Base-by-base conservation (phyloP, 2,797 vertebrate species). In the Muraenolepis orangiensis region DNA sequence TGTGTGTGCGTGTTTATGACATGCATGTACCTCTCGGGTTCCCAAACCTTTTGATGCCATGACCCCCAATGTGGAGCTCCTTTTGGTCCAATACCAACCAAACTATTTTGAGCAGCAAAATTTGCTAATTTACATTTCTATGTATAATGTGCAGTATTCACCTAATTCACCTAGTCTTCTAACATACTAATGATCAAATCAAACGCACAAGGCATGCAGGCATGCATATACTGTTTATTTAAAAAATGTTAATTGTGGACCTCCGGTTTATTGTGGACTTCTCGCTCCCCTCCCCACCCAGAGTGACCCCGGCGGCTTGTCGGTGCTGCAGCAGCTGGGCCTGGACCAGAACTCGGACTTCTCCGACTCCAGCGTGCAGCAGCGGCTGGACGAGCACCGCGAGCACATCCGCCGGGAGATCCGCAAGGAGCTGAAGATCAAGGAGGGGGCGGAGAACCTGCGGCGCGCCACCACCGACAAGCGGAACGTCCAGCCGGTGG, bases 381-480 rank as follows among this genome's bases (percentile, higher is more conserved):
- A 96, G 86, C 93, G 93, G 4, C 80, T 96, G 89, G 96, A 97
- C 18, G 93, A 95, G 82, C 94, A 96, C 80, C 93, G 95, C 0
- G 96, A 97, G 74, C 90, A 92, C 69, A 95, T 97, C 75, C 94
- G 95, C 64, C 88, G 94, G 1, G 96, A 96, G 88, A 96, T 96
- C 61, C 94, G 95, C 1, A 95, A 94, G 76, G 96, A 97, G 84
- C 88, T 97, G 79, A 96, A 96, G 87, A 95, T 96, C 81, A 96
- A 97, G 86, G 96, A 96, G 78, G 96, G 95, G 0, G 96, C 96
- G 0, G 96, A 97, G 86, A 96, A 95, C 81, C 92, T 97, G 72
- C 92, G 95, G 6, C n/a, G 32, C 32, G 96, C 94, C 11, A 97
- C 94, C 0, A 96, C 95, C 0, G 95, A 96, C 84, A 95, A 95